These are phyloP conservation scores for Poecilobothrus nobilitatus DNA, from an alignment of 2,888 invertebrate species.

Conservation along the genomic window DNA sequence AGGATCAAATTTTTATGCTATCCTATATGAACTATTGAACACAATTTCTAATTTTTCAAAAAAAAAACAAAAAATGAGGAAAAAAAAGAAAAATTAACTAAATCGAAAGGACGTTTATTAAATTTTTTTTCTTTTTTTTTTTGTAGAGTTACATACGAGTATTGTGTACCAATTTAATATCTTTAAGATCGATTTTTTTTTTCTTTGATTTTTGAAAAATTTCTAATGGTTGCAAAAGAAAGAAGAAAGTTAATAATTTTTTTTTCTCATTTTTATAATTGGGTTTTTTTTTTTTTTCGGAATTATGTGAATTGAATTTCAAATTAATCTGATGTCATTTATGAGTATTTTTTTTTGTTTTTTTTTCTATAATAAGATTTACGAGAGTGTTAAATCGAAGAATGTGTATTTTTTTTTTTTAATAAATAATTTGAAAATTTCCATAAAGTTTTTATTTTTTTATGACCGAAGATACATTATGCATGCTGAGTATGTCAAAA, in stretches of 20 bases:
- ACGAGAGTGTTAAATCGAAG: not conserved
- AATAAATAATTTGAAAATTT: too few relatives aligned
- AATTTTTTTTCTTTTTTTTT: not conserved
- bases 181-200: not conserved
- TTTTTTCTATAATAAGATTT: not conserved
- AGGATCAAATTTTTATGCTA: too few relatives aligned
- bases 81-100: not conserved
- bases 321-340: constrained; percentile 1
- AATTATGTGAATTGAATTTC: not conserved
- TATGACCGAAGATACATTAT: not conserved
- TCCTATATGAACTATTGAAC: too few relatives aligned
- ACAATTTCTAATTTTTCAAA: too few relatives aligned
- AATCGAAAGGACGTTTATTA: not conserved
- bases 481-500: too few relatives aligned
- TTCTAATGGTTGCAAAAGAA: too few relatives aligned
- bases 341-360: not conserved
- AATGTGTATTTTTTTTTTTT: not conserved
- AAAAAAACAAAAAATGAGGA: too few relatives aligned
- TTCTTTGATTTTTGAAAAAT: too few relatives aligned
- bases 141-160: not conserved
- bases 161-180: not conserved
- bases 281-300: not conserved
- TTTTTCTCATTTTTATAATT: not conserved
- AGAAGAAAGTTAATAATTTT: not conserved
- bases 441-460: not conserved